A percentile compares a stretch with the other conserved stretches of the same genome.
phyloP scores from a whole-genome alignment of 2,888 invertebrate genomes.

The Cephus spinipes region DNA sequence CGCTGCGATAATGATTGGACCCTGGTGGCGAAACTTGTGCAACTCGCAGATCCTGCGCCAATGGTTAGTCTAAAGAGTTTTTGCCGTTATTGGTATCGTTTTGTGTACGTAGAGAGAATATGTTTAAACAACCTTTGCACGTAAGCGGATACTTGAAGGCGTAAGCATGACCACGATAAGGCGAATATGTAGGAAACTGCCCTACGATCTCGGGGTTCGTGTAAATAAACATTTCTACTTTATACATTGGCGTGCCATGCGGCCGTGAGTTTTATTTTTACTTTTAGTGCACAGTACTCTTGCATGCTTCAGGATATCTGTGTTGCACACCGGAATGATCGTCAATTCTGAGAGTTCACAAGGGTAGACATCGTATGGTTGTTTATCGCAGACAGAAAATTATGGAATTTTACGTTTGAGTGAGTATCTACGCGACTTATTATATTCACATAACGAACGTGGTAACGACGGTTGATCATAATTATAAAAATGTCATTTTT shows the following conservation, averaged over 20 bases:
- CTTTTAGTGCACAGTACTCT: neutral
- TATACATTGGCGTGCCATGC: neutral
- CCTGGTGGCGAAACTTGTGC: conserved; percentile 23
- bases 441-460: neutral
- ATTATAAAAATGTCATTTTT: neutral
- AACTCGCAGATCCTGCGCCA: neutral
- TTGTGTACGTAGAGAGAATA: neutral
- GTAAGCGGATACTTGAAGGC: neutral
- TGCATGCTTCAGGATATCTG: neutral
- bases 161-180: conserved; percentile 6
- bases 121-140: neutral
- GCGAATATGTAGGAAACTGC: conserved; percentile 4
- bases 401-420: neutral
- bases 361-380: neutral
- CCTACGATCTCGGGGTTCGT: neutral
- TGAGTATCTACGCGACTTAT: neutral
- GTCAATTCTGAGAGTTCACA: neutral
- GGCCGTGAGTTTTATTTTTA: neutral
- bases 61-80: neutral
- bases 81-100: neutral
- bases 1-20: conserved; percentile 64
- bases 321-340: neutral
- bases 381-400: neutral
- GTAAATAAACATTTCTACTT: neutral
- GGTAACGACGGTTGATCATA: neutral